Evolutionary conservation across 2,797 vertebrate genomes (phyloP).

Genomic region (Phrynocephalus guinanensis): DNA sequence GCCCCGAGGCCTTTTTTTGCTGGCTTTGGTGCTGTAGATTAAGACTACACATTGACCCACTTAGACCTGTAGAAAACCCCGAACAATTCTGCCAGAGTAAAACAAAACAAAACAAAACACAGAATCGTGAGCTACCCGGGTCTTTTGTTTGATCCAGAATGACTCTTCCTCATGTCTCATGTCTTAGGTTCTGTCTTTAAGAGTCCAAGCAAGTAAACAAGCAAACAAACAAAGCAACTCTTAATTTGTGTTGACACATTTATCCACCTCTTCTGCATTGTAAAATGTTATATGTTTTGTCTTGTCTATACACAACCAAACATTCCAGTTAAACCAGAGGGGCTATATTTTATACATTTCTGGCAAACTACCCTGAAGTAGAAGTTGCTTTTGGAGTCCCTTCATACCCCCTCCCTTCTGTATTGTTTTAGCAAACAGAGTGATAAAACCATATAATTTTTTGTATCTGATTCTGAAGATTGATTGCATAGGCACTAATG

Average conservation of each 20-base stretch:
- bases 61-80: too few relatives aligned
- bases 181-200: too few relatives aligned
- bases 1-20: too few relatives aligned
- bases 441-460: conserved; percentile 63
- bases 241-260: conserved; percentile 51
- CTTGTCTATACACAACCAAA: conserved; percentile 38
- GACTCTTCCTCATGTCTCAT: conserved; percentile 13
- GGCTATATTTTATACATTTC: conserved; percentile 32
- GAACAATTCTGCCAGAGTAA: too few relatives aligned
- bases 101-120: too few relatives aligned
- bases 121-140: too few relatives aligned
- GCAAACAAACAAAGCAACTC: neutral
- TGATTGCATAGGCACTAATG: conserved; percentile 59
- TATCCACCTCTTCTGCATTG: conserved; percentile 44
- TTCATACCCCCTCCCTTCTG: conserved; percentile 42
- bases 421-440: conserved; percentile 54
- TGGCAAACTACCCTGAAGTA: conserved; percentile 39
- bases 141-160: neutral
- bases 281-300: conserved; percentile 31
- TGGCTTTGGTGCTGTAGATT: too few relatives aligned
- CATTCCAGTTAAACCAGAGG: conserved; percentile 1
- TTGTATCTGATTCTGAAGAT: conserved; percentile 55
- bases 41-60: too few relatives aligned
- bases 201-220: neutral
- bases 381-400: conserved; percentile 42